Conservation (phyloP, 2,113 vertebrate genomes). For the Rafetus swinhoei region DNA sequence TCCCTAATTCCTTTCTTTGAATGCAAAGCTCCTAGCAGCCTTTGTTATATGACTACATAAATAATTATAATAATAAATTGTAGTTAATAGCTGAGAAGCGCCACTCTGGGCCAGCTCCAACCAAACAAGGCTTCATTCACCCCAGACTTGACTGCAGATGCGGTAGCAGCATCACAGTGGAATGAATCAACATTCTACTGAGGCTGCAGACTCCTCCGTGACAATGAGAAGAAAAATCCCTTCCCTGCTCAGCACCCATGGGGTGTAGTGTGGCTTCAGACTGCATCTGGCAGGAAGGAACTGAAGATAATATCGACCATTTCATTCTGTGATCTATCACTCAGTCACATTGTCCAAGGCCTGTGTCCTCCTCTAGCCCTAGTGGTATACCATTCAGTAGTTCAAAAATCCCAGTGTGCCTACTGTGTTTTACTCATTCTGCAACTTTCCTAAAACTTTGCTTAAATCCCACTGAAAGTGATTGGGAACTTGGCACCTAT, state of each 20-base stretch:
- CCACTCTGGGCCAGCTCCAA: background rate
- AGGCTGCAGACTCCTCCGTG: background rate
- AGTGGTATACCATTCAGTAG: slow-evolving; percentile 19
- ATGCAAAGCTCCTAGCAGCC: background rate
- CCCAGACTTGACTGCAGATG: background rate
- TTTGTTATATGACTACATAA: background rate
- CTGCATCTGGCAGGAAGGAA: too few species aligned
- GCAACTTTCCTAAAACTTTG: background rate
- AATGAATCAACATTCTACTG: background rate
- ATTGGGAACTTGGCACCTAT: background rate
- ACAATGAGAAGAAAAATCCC: background rate
- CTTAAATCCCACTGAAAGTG: background rate
- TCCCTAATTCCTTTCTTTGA: background rate
- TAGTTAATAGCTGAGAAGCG: background rate
- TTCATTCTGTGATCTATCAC: background rate
- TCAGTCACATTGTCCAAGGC: background rate
- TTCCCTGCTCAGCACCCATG: too few species aligned
- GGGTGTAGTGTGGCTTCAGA: too few species aligned
- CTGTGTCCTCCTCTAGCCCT: slow-evolving; percentile 16
- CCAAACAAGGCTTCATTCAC: background rate
- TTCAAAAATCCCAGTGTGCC: slow-evolving; percentile 36
- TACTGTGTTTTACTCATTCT: slow-evolving; percentile 39
- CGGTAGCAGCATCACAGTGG: background rate
- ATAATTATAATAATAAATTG: slow-evolving; percentile 10
- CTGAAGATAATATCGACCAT: background rate